phyloP scores from a whole-genome alignment of 1,140 invertebrate genomes.

The Conus ventricosus region DNA sequence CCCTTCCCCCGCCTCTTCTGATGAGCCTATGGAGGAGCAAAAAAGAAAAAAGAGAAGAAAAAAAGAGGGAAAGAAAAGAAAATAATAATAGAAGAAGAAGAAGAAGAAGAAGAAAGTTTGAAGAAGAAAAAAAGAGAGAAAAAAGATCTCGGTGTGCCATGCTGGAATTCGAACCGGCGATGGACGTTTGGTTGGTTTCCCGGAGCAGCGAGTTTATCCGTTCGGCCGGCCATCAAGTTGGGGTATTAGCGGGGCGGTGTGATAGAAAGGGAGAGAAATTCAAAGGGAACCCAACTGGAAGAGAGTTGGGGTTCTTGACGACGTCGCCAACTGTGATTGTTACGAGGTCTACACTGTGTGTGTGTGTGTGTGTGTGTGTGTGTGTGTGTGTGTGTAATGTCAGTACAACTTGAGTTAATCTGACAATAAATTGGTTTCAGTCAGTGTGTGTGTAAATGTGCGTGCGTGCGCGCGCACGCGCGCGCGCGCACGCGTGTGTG shows the following conservation, averaged over 20 bases:
- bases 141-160: neutral
- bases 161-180: neutral
- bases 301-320: no score
- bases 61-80: neutral
- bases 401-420: no score
- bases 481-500: neutral
- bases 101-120: no score
- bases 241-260: no score
- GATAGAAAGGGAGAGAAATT: no score
- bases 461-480: neutral
- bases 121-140: neutral
- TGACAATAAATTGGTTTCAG: no score
- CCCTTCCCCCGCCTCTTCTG: no score
- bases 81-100: no score
- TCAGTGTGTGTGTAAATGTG: no score
- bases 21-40: neutral
- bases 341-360: no score
- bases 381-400: neutral
- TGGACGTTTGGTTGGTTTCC: neutral
- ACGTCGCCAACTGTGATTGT: neutral
- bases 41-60: neutral
- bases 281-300: no score
- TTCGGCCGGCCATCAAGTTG: neutral
- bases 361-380: neutral
- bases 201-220: no score